Percentiles rank a stretch among this genome's conserved stretches.
Conservation (phyloP, 2,888 invertebrate genomes). For the Alcis repandata region DNA sequence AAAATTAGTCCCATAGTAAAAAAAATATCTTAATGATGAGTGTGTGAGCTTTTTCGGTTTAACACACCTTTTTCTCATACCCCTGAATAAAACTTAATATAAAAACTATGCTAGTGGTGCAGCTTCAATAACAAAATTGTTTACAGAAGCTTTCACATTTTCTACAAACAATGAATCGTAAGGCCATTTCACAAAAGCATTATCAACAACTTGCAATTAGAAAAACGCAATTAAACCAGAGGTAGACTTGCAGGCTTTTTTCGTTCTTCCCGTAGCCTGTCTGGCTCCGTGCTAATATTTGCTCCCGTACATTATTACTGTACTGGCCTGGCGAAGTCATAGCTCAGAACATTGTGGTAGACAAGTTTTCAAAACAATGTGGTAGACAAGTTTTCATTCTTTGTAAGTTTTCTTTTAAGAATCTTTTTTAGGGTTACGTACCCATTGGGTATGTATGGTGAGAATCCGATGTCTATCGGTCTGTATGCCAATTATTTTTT, state of each 20-base stretch:
- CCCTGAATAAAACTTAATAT: no score
- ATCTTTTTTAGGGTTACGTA: no score
- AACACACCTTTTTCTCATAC: no score
- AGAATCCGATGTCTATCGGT: no score
- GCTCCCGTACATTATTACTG: slow-evolving; percentile 80
- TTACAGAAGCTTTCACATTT: neutral
- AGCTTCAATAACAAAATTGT: neutral
- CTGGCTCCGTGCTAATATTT: slow-evolving; percentile 83
- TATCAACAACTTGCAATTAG: slow-evolving; percentile 41
- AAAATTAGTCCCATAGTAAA: no score
- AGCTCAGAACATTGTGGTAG: neutral
- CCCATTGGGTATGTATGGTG: no score
- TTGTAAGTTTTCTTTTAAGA: no score
- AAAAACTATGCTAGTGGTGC: no score
- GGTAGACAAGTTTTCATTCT: no score
- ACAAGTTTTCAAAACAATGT: neutral
- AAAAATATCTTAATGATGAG: no score
- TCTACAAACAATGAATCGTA: neutral
- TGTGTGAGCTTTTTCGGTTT: no score
- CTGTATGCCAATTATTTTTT: no score
- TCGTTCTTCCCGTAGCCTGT: slow-evolving; percentile 65
- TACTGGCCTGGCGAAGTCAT: slow-evolving; percentile 51
- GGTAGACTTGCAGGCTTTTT: slow-evolving; percentile 61
- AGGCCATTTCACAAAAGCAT: slow-evolving; percentile 21
- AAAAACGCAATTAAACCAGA: slow-evolving; percentile 56